Conservation (phyloP, 2,888 invertebrate species). For the Drosophila ochracea region DNA sequence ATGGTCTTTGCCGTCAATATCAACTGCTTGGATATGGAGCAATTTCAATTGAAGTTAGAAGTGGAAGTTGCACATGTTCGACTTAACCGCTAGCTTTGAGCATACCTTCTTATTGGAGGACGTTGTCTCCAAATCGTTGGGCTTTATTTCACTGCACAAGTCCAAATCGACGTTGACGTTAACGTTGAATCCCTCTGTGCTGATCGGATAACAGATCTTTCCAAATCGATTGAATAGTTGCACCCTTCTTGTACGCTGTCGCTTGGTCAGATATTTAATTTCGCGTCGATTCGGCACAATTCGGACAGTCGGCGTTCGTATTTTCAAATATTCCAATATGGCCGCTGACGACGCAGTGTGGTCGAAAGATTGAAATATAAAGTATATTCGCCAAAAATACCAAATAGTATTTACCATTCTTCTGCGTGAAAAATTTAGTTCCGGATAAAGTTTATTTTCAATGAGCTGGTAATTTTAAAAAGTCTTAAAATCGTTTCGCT, state of each 20-base stretch:
- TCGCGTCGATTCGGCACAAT: constrained; percentile 2
- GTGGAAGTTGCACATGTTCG: neutral
- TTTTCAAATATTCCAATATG: constrained; percentile 10
- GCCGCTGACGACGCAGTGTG: constrained; percentile 9
- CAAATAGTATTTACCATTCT: neutral
- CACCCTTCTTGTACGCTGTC: constrained; percentile 45
- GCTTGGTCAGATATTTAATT: constrained; percentile 51
- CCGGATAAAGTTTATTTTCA: neutral
- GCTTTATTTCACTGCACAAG: constrained; percentile 3
- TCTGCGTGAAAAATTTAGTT: neutral
- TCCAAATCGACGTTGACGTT: constrained; percentile 1
- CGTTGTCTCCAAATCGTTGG: constrained; percentile 5
- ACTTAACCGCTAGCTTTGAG: neutral
- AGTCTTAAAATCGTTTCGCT: neutral
- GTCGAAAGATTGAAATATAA: neutral
- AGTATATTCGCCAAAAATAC: constrained; percentile 5
- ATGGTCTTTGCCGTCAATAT: constrained; percentile 16
- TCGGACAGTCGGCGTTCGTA: neutral
- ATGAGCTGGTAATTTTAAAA: neutral
- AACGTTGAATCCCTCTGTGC: neutral
- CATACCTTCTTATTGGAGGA: constrained; percentile 18
- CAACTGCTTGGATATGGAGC: neutral
- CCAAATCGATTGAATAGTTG: constrained; percentile 18
- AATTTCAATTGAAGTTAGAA: constrained; percentile 1
- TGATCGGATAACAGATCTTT: constrained; percentile 11